A percentile compares a stretch with the other conserved stretches of the same genome.
Conservation (phyloP, 2,888 invertebrate genomes). For the Mellilla xanthometata region DNA sequence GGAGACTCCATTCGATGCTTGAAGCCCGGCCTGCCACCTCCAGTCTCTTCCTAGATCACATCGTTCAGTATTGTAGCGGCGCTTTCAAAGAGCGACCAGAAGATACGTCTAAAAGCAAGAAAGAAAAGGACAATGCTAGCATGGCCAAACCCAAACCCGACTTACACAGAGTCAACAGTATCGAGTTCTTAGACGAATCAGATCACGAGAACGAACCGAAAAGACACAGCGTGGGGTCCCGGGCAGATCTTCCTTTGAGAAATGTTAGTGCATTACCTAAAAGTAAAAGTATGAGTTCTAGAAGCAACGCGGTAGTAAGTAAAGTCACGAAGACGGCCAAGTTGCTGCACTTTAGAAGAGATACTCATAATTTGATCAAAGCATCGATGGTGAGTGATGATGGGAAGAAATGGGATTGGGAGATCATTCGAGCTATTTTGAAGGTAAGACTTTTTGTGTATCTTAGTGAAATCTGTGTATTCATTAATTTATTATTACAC, state of each 20-base stretch:
- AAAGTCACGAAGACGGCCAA: constrained; percentile 52
- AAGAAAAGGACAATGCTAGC: constrained; percentile 68
- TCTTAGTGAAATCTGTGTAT: too few species aligned
- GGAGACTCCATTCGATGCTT: constrained; percentile 90
- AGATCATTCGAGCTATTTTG: constrained; percentile 91
- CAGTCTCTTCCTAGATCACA: constrained; percentile 92
- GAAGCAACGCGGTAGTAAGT: constrained; percentile 52
- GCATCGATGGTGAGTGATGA: constrained; percentile 93
- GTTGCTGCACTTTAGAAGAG: constrained; percentile 82
- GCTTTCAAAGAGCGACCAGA: constrained; percentile 58
- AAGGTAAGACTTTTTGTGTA: constrained; percentile 69
- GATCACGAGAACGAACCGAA: constrained; percentile 68
- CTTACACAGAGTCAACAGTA: constrained; percentile 59
- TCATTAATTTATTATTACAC: too few species aligned
- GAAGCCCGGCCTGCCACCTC: constrained; percentile 91
- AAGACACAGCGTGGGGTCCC: constrained; percentile 70
- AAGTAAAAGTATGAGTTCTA: constrained; percentile 73
- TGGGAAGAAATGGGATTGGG: constrained; percentile 95
- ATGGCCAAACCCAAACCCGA: constrained; percentile 53
- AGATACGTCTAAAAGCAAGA: constrained; percentile 59
- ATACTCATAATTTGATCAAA: constrained; percentile 86
- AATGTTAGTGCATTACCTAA: constrained; percentile 73
- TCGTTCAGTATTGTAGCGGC: constrained; percentile 84
- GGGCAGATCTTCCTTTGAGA: constrained; percentile 67
- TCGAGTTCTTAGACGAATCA: constrained; percentile 68